Evolutionary conservation across 2,113 vertebrate species (phyloP), one percentile per base, ranked within the genome.

Genomic region (Paraplagusia blochii): DNA sequence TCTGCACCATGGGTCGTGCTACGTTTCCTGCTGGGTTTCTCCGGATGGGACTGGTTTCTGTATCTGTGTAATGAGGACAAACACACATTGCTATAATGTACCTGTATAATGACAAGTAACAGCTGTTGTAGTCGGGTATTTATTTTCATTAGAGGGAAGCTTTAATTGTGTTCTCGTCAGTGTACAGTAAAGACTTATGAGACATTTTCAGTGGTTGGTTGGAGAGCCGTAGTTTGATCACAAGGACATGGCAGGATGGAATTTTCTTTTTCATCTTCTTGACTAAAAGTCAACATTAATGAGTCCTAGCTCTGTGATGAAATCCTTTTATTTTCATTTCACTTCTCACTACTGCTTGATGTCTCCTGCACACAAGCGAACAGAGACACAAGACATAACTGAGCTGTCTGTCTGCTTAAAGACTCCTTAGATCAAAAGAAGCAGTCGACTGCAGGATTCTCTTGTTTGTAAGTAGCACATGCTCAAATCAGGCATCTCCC

Each of bases 1-100:
- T 91, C 79, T 98, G 95, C 56, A 98, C 93, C 92, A 94, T 92
- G 17, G 95, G 95, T 8, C 94, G 89, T 0, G 89, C 96, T 70
- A 92, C 84, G 22, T 98, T 97, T 44, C 96, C 95, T 0, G 92
- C 95, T 36, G 95, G 96, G 70, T 99, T 98, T 74, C 96, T 91
- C 76, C 87, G 80, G 58, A 99, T 97, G 10, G 94, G 92, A 44
- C 90, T 92, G 38, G 90, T 90, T 50, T 95, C 94, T 22, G 95
- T 92, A 76, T 67, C 96, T 98, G 8, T 1, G 29, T 42, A 38
- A 50, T 11, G 6, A 49, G 36, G 33, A 15, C 48, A 2, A 44
- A 54, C 7, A 12, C 33, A 9, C 43, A 9, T 7, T 40, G 9
- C 40, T 19, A 1, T 52, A 13, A 9, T 43, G 9, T 1, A 33